Base-by-base conservation (phyloP, 2,888 invertebrate genomes). In the Germaria angustata region DNA sequence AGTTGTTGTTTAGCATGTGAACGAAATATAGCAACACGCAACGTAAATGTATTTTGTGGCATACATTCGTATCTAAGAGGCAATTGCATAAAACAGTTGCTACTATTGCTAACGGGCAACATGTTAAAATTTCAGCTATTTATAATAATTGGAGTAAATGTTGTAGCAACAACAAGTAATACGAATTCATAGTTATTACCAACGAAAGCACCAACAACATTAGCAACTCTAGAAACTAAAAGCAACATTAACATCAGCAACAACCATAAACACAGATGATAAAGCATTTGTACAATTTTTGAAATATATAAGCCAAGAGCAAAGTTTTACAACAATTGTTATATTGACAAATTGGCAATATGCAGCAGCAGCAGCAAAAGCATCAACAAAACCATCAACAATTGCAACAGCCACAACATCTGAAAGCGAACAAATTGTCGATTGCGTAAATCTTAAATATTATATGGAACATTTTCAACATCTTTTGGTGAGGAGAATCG, bases 281-380 rank as follows among this genome's bases (percentile, higher is more conserved):
- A 55, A 66, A 63, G 63, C 51, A 76, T 84, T 84, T 84, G 78
- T 51, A 68, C 34, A 71, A 46, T 51, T 66, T 81, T 55, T 81
- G 49, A 66, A 81, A 69, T 69, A 68, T 77, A 36, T 61, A 36
- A 79, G 77, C 83, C 68, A 51, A 53, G 73, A 84, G 81, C 81
- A 76, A 76, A 76, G 72, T 72, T 72, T 63, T 72, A 68, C 78
- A 66, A 81, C 81, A 72, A 81, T 81, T 84, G 81, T 79, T 66
- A 28, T 81, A 80, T 79, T 84, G 78, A 79, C 84, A 78, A 81
- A 84, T 81, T 55, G 75, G 39, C 39, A 55, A 57, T 49, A 17
- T 46, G 34, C 34, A 51, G 57, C 57, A 63, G 28, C n/a, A 20
- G 6, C 22, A 69, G 13, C 44, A 66, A 28, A 11, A 22, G 7